Conservation (phyloP, 2,888 invertebrate genomes). For the Cosmorhoe ocellata region DNA sequence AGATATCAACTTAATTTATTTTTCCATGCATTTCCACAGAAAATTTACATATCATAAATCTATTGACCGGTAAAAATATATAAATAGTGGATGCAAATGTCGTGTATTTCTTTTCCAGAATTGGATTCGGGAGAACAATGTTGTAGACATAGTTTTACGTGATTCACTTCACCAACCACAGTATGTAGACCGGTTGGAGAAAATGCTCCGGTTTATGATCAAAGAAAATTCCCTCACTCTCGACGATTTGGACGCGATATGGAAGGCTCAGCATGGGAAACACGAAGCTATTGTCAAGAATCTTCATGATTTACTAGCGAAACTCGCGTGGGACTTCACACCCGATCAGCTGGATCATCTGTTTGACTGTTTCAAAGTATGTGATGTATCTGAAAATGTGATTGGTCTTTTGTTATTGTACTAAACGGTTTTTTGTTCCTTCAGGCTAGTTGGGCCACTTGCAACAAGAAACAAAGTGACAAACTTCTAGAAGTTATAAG, state of each 20-base stretch:
- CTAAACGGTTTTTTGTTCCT: not conserved
- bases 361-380: slow-evolving; percentile 97
- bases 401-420: not conserved
- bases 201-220: slow-evolving; percentile 98
- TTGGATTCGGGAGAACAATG: slow-evolving; percentile 98
- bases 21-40: not conserved
- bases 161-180: slow-evolving; percentile 98
- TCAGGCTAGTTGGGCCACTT: slow-evolving; percentile 95
- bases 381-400: not conserved
- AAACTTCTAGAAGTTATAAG: slow-evolving; percentile 96
- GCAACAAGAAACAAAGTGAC: slow-evolving; percentile 97
- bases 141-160: slow-evolving; percentile 95
- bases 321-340: slow-evolving; percentile 98
- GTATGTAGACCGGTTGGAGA: slow-evolving; percentile 98
- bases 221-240: slow-evolving; percentile 94
- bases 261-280: slow-evolving; percentile 98
- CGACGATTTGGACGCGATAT: slow-evolving; percentile 96
- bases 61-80: too few relatives aligned
- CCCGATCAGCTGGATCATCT: slow-evolving; percentile 98
- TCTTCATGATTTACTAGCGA: slow-evolving; percentile 97
- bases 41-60: too few relatives aligned
- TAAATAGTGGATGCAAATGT: too few relatives aligned
- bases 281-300: slow-evolving; percentile 99
- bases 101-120: slow-evolving; percentile 85
- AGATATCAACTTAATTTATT: slow-evolving; percentile 60